Conservation (phyloP, 2,797 vertebrate genomes). For the Mormyrus hasselquistii region DNA sequence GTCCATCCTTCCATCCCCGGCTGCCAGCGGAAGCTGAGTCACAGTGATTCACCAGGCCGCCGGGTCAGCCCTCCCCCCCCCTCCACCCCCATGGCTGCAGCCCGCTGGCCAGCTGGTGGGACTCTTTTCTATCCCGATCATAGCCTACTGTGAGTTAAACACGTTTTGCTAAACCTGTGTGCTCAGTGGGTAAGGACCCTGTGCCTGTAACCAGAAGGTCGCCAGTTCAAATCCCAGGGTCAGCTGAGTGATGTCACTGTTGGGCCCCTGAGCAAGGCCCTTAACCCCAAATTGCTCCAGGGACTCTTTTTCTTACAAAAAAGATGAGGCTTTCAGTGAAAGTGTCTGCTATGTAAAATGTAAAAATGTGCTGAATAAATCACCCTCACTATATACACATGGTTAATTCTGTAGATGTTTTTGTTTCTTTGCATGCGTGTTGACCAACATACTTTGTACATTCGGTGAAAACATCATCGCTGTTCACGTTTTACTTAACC, state of each 20-base stretch:
- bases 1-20: conserved; percentile 43
- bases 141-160: neutral
- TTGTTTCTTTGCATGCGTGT: neutral
- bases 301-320: neutral
- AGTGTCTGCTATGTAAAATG: neutral
- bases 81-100: too few species aligned
- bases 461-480: neutral
- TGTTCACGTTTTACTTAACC: neutral
- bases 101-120: neutral
- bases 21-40: conserved; percentile 58
- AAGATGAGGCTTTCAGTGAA: neutral
- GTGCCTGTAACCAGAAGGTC: neutral
- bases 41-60: conserved; percentile 45
- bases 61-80: neutral
- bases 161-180: neutral
- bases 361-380: neutral
- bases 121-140: neutral
- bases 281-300: neutral
- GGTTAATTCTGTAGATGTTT: neutral
- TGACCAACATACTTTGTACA: neutral
- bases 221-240: neutral
- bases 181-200: neutral
- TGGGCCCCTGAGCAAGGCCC: neutral
- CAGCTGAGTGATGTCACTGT: neutral
- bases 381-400: neutral